phyloP scores from a whole-genome alignment of 2,888 invertebrate species.

The Aphrophora alni region DNA sequence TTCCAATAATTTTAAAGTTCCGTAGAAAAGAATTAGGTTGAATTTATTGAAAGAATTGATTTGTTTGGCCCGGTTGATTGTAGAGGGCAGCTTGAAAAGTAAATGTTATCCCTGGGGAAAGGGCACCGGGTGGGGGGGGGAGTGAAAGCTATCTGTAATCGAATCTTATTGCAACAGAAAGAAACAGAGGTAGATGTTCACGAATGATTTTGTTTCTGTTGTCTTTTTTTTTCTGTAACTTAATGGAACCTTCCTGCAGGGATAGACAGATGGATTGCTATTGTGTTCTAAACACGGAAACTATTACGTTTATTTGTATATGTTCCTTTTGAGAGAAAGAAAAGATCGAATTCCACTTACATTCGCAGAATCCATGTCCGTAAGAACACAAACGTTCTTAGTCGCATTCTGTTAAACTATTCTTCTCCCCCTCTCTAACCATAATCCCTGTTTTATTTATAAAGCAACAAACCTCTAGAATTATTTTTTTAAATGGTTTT shows the following conservation, averaged over 20 bases:
- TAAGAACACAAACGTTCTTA: background rate
- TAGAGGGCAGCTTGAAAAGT: background rate
- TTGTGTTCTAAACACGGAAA: background rate
- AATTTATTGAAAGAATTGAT: background rate
- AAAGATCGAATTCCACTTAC: background rate
- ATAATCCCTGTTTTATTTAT: too few relatives aligned
- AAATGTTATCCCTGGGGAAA: background rate
- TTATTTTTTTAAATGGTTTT: too few relatives aligned
- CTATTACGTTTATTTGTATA: conserved; percentile 2
- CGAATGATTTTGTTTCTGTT: background rate
- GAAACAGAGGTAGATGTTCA: background rate
- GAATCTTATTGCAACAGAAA: background rate
- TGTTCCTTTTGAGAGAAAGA: background rate
- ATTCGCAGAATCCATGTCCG: background rate
- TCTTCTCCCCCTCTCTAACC: too few relatives aligned
- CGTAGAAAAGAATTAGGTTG: too few relatives aligned
- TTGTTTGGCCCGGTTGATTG: background rate
- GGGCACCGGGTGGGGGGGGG: background rate
- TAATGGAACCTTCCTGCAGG: background rate
- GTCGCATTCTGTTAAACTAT: background rate
- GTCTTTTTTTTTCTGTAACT: conserved; percentile 2
- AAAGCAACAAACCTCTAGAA: too few relatives aligned
- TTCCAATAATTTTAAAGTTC: too few relatives aligned
- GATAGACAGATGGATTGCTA: background rate
- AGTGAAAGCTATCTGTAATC: background rate